These are phyloP conservation scores for Syrista parreyssii DNA, from an alignment of 2,888 invertebrate genomes.

Conservation along the genomic window DNA sequence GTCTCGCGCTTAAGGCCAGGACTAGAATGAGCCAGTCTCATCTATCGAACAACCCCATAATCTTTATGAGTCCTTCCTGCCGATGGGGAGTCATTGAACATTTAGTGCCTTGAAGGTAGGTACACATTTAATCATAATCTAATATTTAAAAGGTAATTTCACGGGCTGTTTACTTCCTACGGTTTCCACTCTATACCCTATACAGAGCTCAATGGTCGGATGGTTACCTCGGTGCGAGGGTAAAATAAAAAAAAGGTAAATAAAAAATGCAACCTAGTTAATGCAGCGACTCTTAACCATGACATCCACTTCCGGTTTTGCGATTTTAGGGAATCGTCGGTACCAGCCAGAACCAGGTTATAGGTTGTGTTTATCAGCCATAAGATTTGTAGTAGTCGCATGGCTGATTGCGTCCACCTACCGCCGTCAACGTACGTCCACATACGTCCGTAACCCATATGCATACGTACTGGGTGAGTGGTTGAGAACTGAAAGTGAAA, in stretches of 20 bases:
- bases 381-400: not conserved
- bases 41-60: constrained; percentile 45
- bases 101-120: constrained; percentile 58
- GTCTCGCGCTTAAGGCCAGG: constrained; percentile 34
- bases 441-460: not conserved
- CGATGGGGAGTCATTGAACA: constrained; percentile 44
- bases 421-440: not conserved
- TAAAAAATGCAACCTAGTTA: not conserved
- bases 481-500: not conserved
- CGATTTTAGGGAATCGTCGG: not conserved
- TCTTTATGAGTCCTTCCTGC: constrained; percentile 43
- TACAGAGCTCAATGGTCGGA: not conserved
- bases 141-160: constrained; percentile 68
- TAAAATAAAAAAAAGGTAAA: not conserved
- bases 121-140: constrained; percentile 67
- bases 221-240: not conserved
- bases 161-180: constrained; percentile 64
- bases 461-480: not conserved
- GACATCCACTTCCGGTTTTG: constrained; percentile 28
- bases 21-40: constrained; percentile 32
- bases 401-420: not conserved
- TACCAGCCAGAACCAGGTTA: not conserved
- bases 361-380: not conserved
- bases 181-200: constrained; percentile 13
- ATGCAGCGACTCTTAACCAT: not conserved